Evolutionary conservation across 2,888 invertebrate genomes (phyloP).

Genomic region (Drosophila melanosoma): DNA sequence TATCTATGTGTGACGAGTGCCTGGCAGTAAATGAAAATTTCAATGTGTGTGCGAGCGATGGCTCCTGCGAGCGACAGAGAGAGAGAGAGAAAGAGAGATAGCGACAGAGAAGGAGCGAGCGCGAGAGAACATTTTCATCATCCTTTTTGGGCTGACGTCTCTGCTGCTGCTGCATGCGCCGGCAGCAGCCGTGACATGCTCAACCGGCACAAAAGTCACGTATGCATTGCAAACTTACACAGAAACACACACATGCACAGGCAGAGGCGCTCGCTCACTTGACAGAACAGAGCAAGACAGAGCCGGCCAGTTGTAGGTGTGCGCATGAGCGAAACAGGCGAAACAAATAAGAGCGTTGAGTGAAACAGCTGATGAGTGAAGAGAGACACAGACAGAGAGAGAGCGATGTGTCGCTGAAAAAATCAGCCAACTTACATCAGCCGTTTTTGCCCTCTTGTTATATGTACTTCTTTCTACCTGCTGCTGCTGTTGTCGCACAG

Average conservation of each 20-base stretch:
- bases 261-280: constrained; percentile 15
- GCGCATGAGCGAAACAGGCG: constrained; percentile 69
- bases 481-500: constrained; percentile 25
- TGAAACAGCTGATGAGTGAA: constrained; percentile 69
- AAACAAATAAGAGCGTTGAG: constrained; percentile 48
- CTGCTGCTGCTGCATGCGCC: constrained; percentile 36
- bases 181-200: constrained; percentile 59
- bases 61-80: constrained; percentile 1
- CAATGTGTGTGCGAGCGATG: constrained; percentile 4
- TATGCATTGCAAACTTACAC: constrained; percentile 59
- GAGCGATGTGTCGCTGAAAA: constrained; percentile 49
- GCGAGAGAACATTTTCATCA: constrained; percentile 61
- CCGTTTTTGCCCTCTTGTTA: constrained; percentile 50
- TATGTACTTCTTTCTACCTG: constrained; percentile 58
- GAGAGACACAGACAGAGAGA: constrained; percentile 9
- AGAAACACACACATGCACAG: constrained; percentile 13
- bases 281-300: constrained; percentile 41
- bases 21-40: constrained; percentile 19
- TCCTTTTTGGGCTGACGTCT: constrained; percentile 60
- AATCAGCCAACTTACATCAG: constrained; percentile 73
- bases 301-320: constrained; percentile 65
- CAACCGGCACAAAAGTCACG: constrained; percentile 77
- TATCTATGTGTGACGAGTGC: constrained; percentile 1
- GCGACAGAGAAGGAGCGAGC: constrained; percentile 30
- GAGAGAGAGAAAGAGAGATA: background rate